phyloP scores from a whole-genome alignment of 2,113 vertebrate species.

The Ahaetulla prasina region DNA sequence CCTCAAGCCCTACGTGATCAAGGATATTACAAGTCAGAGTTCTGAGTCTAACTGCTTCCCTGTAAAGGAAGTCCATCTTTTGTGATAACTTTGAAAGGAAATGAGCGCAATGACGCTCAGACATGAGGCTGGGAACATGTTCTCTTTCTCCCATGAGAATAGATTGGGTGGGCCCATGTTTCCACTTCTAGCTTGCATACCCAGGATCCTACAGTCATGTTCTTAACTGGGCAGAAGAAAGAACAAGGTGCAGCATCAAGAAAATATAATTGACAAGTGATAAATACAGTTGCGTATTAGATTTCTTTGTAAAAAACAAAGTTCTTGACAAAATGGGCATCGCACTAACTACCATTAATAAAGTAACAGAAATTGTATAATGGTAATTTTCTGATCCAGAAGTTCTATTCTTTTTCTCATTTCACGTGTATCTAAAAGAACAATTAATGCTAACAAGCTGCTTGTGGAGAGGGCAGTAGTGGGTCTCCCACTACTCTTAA shows the following conservation, averaged over 20 bases:
- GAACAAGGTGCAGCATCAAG: background rate
- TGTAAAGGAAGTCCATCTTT: background rate
- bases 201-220: background rate
- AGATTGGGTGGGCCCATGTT: background rate
- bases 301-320: background rate
- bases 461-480: background rate
- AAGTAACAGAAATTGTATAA: background rate
- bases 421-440: background rate
- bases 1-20: background rate
- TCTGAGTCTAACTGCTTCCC: background rate
- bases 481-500: background rate
- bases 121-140: background rate
- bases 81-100: slow-evolving; percentile 17
- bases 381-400: no score
- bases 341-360: background rate
- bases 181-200: background rate
- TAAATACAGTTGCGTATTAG: background rate
- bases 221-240: background rate
- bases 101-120: background rate
- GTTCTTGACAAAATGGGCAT: no score
- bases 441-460: background rate
- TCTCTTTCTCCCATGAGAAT: background rate
- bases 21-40: background rate
- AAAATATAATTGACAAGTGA: background rate
- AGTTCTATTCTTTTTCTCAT: background rate